Percentiles rank a stretch among this genome's conserved stretches.
These are phyloP conservation scores for Ceratitis capitata DNA, from an alignment of 1,140 invertebrate species.

Conservation along the genomic window DNA sequence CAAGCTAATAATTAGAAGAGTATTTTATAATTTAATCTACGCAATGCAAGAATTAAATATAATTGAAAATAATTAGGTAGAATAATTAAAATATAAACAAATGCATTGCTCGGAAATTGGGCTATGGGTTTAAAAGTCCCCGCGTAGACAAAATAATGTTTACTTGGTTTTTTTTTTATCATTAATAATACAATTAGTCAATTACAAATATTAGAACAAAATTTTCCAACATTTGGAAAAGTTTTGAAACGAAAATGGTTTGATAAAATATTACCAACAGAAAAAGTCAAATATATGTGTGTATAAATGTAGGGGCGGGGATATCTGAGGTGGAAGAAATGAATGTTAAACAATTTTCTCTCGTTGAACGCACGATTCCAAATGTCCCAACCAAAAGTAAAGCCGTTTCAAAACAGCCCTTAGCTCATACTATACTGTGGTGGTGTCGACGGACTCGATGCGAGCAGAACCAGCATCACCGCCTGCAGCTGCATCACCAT, in stretches of 20 bases:
- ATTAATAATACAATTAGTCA: no score
- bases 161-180: not conserved
- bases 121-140: not conserved
- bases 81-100: not conserved
- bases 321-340: slow-evolving; percentile 1
- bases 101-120: not conserved
- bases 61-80: not conserved
- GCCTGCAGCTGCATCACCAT: slow-evolving; percentile 46
- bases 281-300: not conserved
- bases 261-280: not conserved
- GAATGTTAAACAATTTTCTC: slow-evolving; percentile 45
- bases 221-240: not conserved
- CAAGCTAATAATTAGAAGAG: not conserved
- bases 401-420: slow-evolving; percentile 59
- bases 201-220: not conserved
- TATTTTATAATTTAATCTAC: slow-evolving; percentile 31
- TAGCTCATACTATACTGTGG: slow-evolving; percentile 64
- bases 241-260: not conserved
- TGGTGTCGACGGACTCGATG: slow-evolving; percentile 63
- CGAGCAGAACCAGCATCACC: slow-evolving; percentile 53
- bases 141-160: not conserved
- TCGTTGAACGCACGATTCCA: slow-evolving; percentile 46
- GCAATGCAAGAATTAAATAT: slow-evolving; percentile 17
- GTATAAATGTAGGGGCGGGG: not conserved
- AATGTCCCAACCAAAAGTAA: slow-evolving; percentile 48